Evolutionary conservation across 2,797 vertebrate species (phyloP).

Genomic region (Aeoliscus strigatus): DNA sequence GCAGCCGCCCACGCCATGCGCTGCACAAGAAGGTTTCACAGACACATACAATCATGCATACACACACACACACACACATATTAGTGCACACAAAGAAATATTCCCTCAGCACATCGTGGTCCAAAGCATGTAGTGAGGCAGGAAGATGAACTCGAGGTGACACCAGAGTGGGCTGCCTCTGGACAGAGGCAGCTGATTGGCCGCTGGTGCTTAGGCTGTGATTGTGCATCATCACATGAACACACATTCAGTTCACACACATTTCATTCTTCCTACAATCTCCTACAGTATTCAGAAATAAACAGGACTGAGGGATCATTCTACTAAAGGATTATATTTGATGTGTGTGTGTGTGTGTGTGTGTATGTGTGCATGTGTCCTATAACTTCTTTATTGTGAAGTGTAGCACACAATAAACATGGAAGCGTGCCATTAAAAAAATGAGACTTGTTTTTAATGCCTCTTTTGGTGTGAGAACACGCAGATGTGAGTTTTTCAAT

Average conservation of each 20-base stretch:
- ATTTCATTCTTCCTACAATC: slow-evolving; percentile 30
- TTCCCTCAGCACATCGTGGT: slow-evolving; percentile 5
- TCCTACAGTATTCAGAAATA: slow-evolving; percentile 35
- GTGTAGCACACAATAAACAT: slow-evolving; percentile 17
- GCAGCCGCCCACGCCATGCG: slow-evolving; percentile 45
- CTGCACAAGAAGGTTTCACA: slow-evolving; percentile 44
- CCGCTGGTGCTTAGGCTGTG: slow-evolving; percentile 9
- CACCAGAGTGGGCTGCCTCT: slow-evolving; percentile 30
- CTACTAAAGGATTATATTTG: slow-evolving; percentile 36
- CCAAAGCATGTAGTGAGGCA: slow-evolving; percentile 16
- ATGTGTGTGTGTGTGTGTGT: slow-evolving; percentile 1
- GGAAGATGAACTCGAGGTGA: slow-evolving; percentile 43
- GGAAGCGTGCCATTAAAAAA: slow-evolving; percentile 28
- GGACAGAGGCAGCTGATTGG: slow-evolving; percentile 35
- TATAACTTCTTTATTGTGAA: slow-evolving; percentile 27
- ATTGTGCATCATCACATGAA: slow-evolving; percentile 15
- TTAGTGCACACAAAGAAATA: slow-evolving; percentile 12
- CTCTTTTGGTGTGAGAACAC: slow-evolving; percentile 12
- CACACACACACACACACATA: slow-evolving; percentile 6
- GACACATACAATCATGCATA: slow-evolving; percentile 32
- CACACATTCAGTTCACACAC: slow-evolving; percentile 8
- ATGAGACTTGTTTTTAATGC: slow-evolving; percentile 26
- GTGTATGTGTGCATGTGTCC: neutral
- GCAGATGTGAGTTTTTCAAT: slow-evolving; percentile 18
- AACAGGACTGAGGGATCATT: slow-evolving; percentile 20